Evolutionary conservation across 2,888 invertebrate species (phyloP), one percentile per base, ranked within the genome.

Genomic region (Helleia helle): DNA sequence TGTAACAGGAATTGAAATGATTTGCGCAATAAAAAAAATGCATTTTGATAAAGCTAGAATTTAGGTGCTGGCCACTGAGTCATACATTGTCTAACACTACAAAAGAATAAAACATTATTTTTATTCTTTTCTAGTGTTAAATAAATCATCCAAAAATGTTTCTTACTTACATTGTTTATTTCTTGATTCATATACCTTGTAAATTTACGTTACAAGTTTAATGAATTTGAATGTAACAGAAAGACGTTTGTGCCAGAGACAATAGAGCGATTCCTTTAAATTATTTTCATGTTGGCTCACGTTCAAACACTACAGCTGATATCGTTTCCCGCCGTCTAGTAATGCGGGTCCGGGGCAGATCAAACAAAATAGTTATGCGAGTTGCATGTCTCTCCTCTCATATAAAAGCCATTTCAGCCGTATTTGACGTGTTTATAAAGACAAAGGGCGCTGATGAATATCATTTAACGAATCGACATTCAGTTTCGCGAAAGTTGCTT

Each of bases 401-500:
- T 71, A 66, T 65, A 61, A 63, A 57, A 56, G 52, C 50, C 51
- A 48, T 55, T 53, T 59, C 60, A 65, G 56, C 60, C 64, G 64
- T 57, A 62, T 66, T 65, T 76, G 76, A 81, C 75, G 73, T 79
- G 72, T 79, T 80, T 76, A 80, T 83, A 77, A 77, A 79, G 76
- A 79, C 81, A 81, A 80, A 80, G 80, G 72, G 69, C 62, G 64
- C 62, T 71, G 81, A 79, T 81, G 70, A 64, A 67, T 81, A 81
- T 81, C 81, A 77, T 77, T 79, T 77, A 81, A 80, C 76, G 80
- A 80, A 81, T 80, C 77, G 79, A 72, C 71, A 65, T 69, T 72
- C 69, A 67, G 74, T 72, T 69, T 73, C 66, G 69, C 70, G 61
- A 68, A 65, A 56, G 62, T 63, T 54, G 67, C 71, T 68, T 74